Percentiles rank a stretch among this genome's conserved stretches.
These are phyloP conservation scores for Hystrix brachyura DNA, from an alignment of 2,113 vertebrate genomes.

Conservation along the genomic window DNA sequence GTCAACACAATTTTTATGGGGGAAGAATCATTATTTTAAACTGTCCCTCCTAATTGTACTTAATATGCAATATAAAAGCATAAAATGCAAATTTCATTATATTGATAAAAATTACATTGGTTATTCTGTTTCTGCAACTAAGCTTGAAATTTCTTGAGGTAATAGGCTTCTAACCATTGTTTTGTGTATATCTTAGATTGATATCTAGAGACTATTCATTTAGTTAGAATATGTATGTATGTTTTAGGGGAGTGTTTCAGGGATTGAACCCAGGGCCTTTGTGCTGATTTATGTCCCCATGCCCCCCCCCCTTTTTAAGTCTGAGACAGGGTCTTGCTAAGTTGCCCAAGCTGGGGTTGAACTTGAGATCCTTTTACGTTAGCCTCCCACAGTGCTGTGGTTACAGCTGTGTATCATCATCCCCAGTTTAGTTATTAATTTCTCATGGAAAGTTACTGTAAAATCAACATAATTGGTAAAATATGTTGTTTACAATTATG, in stretches of 20 bases:
- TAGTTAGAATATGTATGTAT: neutral
- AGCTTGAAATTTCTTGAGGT: slow-evolving; percentile 36
- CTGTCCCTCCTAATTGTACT: neutral
- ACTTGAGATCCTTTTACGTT: neutral
- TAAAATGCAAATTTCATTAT: slow-evolving; percentile 16
- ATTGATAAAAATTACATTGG: slow-evolving; percentile 12
- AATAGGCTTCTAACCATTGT: slow-evolving; percentile 37
- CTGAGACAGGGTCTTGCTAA: neutral
- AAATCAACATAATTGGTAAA: slow-evolving; percentile 51
- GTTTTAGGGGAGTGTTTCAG: neutral
- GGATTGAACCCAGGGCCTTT: neutral
- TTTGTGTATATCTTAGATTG: slow-evolving; percentile 42
- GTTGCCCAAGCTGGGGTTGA: neutral
- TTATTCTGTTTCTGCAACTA: neutral
- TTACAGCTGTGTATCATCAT: neutral
- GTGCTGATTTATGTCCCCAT: neutral
- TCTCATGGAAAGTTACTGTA: slow-evolving; percentile 36
- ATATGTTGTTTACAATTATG: neutral
- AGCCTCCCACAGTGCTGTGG: neutral
- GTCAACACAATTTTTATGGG: slow-evolving; percentile 19
- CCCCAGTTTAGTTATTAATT: neutral
- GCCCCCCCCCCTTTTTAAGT: neutral
- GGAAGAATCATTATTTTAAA: slow-evolving; percentile 40
- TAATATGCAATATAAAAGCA: slow-evolving; percentile 9
- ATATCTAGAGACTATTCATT: slow-evolving; percentile 34